Percentiles rank a stretch among this genome's conserved stretches.
Evolutionary conservation across 2,797 vertebrate species (phyloP).

Genomic region (Lepilemur septentrionalis): DNA sequence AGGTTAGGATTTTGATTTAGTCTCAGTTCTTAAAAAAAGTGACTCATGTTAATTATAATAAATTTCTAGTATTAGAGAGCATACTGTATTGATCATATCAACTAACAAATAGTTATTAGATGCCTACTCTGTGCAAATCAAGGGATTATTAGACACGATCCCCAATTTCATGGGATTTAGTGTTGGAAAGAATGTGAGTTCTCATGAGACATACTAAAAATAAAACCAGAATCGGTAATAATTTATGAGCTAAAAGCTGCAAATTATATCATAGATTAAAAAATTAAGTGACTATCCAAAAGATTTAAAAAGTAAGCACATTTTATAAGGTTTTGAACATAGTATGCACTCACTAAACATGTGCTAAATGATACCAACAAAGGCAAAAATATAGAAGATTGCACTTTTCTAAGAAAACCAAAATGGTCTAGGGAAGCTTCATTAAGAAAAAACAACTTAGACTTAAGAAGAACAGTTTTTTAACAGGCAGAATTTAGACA

Average conservation of each 20-base stretch:
- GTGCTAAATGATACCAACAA: neutral
- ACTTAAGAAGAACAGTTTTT: neutral
- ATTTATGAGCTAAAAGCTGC: neutral
- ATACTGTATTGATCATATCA: neutral
- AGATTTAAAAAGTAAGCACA: neutral
- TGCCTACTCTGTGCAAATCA: neutral
- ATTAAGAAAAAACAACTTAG: neutral
- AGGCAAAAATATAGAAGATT: neutral
- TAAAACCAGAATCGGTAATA: neutral
- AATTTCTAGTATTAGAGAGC: conserved; percentile 23
- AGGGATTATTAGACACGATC: neutral
- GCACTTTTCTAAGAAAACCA: neutral
- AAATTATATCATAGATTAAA: neutral
- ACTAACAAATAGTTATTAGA: neutral
- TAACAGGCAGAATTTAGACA: neutral
- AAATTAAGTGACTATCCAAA: neutral
- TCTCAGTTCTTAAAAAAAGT: conserved; percentile 43
- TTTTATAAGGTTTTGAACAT: neutral
- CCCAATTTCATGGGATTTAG: neutral
- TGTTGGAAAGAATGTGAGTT: neutral
- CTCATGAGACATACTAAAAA: neutral
- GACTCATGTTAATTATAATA: conserved; percentile 10
- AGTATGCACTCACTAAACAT: neutral
- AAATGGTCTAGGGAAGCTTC: neutral
- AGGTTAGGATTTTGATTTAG: neutral